Evolutionary conservation across 2,888 invertebrate genomes (phyloP), one percentile per base, ranked within the genome.

Genomic region (Habrosyne pyritoides): DNA sequence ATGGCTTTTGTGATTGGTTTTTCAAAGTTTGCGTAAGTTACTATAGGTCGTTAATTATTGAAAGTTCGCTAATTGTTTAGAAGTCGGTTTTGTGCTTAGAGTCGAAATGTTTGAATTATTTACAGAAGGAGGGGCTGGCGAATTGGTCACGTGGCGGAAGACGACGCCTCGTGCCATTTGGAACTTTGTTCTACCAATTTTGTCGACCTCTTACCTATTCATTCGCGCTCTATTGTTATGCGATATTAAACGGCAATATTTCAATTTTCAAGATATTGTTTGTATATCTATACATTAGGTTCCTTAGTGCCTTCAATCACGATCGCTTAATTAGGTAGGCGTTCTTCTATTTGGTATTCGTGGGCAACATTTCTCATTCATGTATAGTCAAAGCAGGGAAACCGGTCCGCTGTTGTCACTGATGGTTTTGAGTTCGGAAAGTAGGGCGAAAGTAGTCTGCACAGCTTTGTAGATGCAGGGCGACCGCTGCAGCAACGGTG

Each of bases 401-500:
- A 64, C 67, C 60, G 58, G 66, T 67, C 57, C 50, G 54, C 21
- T 22, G 26, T 61, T 55, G 50, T 48, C 53, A 59, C 53, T 59
- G 69, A 64, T 69, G 64, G 73, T 75, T 65, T 68, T 69, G 69
- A 78, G 73, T 77, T 77, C 69, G 66, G 77, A 85, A 87, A 86
- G 83, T 86, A 72, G 84, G 79, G 80, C 85, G 83, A 86, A 83
- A 85, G 87, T 81, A 80, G 79, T 75, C 71, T 77, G 77, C 75
- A 73, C 74, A 75, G 80, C 74, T 81, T 79, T 78, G 76, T 79
- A 77, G 82, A 84, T 86, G 87, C 85, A 84, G 84, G 81, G 83
- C 87, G 78, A 77, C 84, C 83, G 86, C 87, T 87, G 87, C 87
- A 86, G 84, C 89, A 83, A 83, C 88, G 86, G 86, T 87, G 88